phyloP scores from a whole-genome alignment of 2,797 vertebrate species.

The Onychomys arenicola region DNA sequence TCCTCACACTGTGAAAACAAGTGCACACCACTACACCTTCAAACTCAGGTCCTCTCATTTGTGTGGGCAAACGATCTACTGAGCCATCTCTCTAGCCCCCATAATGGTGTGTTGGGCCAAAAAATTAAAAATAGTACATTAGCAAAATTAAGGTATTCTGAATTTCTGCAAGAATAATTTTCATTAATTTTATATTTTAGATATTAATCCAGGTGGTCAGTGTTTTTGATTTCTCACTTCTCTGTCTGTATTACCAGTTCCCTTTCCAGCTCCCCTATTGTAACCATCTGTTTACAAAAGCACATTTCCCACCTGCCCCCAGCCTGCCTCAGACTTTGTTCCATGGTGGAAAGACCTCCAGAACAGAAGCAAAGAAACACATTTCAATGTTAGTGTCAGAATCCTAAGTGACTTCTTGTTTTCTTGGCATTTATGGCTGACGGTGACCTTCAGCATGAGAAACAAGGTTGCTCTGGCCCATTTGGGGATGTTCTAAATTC shows the following conservation, averaged over 20 bases:
- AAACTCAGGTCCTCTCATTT: background rate
- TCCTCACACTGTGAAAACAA: background rate
- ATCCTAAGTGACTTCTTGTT: background rate
- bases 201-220: background rate
- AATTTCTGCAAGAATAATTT: background rate
- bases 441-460: background rate
- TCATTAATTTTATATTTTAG: background rate
- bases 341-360: background rate
- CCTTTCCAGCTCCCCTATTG: background rate
- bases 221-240: slow-evolving; percentile 13
- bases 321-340: background rate
- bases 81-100: background rate
- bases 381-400: background rate
- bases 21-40: background rate
- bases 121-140: background rate
- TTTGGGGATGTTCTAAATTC: background rate
- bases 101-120: background rate
- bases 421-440: background rate
- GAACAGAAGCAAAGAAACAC: background rate
- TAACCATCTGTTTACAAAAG: background rate
- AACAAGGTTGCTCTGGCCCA: background rate
- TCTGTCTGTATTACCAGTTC: background rate
- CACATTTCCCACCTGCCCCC: background rate
- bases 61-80: background rate
- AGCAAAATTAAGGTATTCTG: background rate